Base-by-base conservation (phyloP, 2,113 vertebrate species). In the Cnemophilus loriae region DNA sequence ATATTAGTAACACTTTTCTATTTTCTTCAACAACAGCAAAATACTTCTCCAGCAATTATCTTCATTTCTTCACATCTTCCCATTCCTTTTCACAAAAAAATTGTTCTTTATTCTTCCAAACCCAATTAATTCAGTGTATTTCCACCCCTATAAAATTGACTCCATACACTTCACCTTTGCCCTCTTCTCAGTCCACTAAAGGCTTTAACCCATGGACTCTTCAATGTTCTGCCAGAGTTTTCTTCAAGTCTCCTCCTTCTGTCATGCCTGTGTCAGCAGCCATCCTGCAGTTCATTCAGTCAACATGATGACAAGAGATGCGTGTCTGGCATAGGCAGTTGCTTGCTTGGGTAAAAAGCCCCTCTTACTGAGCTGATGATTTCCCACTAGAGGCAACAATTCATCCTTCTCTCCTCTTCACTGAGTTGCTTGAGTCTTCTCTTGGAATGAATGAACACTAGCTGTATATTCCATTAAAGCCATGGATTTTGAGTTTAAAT, bases 261-360 rank as follows among this genome's bases (percentile, higher is more conserved):
- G 0, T 56, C 76, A 35, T 3, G 11, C 27, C 39, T 13, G 10
- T 13, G 22, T 13, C 73, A 69, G 57, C 35, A 53, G 41, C 37
- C 52, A n/a, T 14, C 32, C 60, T 30, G 27, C 39, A 71, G 52
- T 9, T 75, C 35, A 24, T 33, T 37, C 41, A 39, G 32, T 39
- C 65, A 79, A 61, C 30, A 35, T 0, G 0, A 19, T 8, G 35
- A 81, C 56, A 70, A 35, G 30, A 75, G n/a, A 61, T 6, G 9
- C 15, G 5, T 7, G 5, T 19, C 41, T 61, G 37, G 49, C 37
- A 68, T 20, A 28, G 42, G 23, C 0, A 0, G 13, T 32, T 52
- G 44, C 53, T 14, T 22, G 22, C 15, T 41, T 28, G 57, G 13
- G 13, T 30, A 59, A 56, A 50, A 10, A 80, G n/a, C 4, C 37